These are phyloP conservation scores for Vannuccia rotundouncinata DNA, from an alignment of 2,888 invertebrate species.

Conservation along the genomic window DNA sequence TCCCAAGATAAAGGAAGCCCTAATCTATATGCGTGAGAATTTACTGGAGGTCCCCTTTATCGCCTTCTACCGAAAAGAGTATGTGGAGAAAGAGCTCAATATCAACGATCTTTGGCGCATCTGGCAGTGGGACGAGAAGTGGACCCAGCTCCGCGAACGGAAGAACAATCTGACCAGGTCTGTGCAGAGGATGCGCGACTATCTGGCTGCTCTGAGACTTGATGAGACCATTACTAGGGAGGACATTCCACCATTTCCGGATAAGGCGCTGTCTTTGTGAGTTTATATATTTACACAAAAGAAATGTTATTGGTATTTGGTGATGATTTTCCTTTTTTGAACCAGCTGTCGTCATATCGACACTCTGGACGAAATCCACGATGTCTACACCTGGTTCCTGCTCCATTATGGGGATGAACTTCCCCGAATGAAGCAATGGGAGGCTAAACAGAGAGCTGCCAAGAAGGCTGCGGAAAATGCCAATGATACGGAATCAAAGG, in stretches of 20 bases:
- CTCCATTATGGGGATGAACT: constrained; percentile 73
- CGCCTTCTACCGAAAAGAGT: constrained; percentile 94
- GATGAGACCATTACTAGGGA: background rate
- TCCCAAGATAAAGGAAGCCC: constrained; percentile 78
- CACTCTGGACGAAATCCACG: constrained; percentile 76
- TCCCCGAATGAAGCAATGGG: constrained; percentile 60
- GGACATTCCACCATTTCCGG: background rate
- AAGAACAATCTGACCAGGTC: constrained; percentile 74
- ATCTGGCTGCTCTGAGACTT: background rate
- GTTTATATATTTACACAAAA: background rate
- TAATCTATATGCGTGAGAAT: constrained; percentile 91
- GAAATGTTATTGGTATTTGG: no score
- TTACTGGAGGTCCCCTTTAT: constrained; percentile 86
- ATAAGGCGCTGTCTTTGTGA: background rate
- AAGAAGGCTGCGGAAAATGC: constrained; percentile 65
- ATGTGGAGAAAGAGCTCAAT: constrained; percentile 83
- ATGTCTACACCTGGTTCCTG: constrained; percentile 84
- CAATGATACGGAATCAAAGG: background rate
- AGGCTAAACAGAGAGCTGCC: constrained; percentile 61
- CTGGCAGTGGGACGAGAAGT: constrained; percentile 85
- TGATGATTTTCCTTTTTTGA: no score
- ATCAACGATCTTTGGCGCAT: constrained; percentile 95
- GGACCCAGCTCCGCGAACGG: constrained; percentile 64
- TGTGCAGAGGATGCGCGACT: constrained; percentile 73
- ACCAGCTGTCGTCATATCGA: constrained; percentile 44